Evolutionary conservation across 2,797 vertebrate genomes (phyloP).

Genomic region (Sphenodon punctatus): DNA sequence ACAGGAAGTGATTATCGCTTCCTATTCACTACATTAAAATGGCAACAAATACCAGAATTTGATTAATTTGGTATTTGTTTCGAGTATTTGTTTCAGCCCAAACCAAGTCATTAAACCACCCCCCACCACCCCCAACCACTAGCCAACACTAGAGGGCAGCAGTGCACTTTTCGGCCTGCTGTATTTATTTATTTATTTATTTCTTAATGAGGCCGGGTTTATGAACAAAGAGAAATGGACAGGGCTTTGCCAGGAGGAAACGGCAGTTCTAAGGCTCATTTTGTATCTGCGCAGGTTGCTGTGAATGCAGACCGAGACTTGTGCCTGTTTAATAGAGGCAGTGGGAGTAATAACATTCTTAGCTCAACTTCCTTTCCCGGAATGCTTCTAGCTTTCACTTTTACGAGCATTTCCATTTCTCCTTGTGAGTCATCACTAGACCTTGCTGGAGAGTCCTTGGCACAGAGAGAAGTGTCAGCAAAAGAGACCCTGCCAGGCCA

Average conservation of each 20-base stretch:
- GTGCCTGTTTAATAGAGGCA: background rate
- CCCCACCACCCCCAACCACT: fast-evolving
- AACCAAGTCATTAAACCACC: too few species aligned
- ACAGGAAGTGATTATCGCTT: too few species aligned
- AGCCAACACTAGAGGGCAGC: constrained; percentile 50
- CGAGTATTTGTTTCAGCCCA: too few species aligned
- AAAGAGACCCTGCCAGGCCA: too few species aligned
- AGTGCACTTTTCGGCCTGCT: background rate
- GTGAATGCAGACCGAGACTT: background rate
- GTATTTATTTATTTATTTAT: too few species aligned
- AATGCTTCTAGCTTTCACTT: background rate
- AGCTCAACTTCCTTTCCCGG: background rate
- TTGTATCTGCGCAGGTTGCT: background rate
- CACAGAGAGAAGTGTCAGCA: too few species aligned
- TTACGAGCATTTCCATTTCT: background rate
- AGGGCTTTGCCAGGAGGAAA: background rate
- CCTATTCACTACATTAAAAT: too few species aligned
- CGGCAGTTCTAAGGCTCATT: fast-evolving
- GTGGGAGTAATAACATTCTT: background rate
- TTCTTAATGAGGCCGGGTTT: background rate
- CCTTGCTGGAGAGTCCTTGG: background rate
- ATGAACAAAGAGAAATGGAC: fast-evolving
- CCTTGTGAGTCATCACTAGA: background rate
- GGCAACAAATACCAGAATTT: too few species aligned
- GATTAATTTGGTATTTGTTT: too few species aligned